Conservation (phyloP, 2,797 vertebrate species). For the Falco rusticolus region DNA sequence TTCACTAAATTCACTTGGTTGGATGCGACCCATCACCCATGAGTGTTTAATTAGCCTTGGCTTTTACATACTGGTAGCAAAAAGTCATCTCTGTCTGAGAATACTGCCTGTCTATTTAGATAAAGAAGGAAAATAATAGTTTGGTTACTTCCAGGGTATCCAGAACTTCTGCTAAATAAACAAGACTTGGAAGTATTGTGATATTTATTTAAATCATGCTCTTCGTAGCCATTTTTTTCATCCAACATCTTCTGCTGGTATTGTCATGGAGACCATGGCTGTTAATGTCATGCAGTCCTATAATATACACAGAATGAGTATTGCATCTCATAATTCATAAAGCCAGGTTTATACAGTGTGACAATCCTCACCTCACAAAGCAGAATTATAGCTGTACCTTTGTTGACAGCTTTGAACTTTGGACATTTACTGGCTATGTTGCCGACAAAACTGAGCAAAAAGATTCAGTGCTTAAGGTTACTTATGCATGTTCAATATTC, state of each 20-base stretch:
- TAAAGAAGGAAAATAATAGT: not conserved
- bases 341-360: not conserved
- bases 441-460: conserved; percentile 13
- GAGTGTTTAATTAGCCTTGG: not conserved
- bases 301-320: conserved; percentile 22
- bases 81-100: not conserved
- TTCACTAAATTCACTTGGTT: not conserved
- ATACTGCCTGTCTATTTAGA: not conserved
- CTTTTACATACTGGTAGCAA: not conserved
- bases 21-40: not conserved
- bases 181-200: not conserved
- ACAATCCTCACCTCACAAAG: not conserved
- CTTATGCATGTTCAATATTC: conserved; percentile 19
- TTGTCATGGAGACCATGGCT: conserved; percentile 55
- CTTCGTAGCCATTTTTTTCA: not conserved
- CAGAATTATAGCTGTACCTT: not conserved
- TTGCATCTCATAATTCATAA: conserved; percentile 26
- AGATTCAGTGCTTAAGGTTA: not conserved
- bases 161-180: not conserved
- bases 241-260: conserved; percentile 8
- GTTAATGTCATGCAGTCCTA: conserved; percentile 9
- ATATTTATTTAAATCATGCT: conserved; percentile 8
- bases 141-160: not conserved
- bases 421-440: not conserved
- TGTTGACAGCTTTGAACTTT: conserved; percentile 14